Base-by-base conservation (phyloP, 2,888 invertebrate species). In the Drosophila birchii region DNA sequence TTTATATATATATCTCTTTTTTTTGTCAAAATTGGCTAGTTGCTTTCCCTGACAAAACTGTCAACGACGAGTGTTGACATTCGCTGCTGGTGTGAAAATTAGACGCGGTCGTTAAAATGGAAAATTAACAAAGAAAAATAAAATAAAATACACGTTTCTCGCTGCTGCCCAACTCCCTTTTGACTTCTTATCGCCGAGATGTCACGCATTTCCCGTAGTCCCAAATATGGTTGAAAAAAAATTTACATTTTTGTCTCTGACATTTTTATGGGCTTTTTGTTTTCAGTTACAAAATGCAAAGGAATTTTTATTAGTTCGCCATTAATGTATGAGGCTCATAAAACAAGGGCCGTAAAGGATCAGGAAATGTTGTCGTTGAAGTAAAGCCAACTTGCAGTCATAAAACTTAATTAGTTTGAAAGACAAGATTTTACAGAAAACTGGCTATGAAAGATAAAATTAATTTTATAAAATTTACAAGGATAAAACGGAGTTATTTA, bases 351-450 rank as follows among this genome's bases (percentile, higher is more conserved):
- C 32, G 39, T 23, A 41, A 63, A 64, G 75, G 72, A 74, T 73
- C 75, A 66, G 75, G 63, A 71, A 60, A 71, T 14, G 51, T 14
- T 23, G 44, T n/a, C 38, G 49, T 36, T 51, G 6, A 34, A 47
- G 41, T 41, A 18, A 41, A 41, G 53, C 54, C 43, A 55, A 58
- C 53, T 58, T 49, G 61, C 29, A 59, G 49, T 63, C 79, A 56
- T 79, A 81, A 79, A 79, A 79, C 66, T 79, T 81, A 79, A 79
- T 79, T 79, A 74, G 74, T 63, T 58, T 69, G 58, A 61, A 76
- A 57, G 66, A 11, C 34, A 43, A 14, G 34, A 49, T 58, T 74
- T 54, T 58, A 49, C 54, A 73, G 75, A n/a, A n/a, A n/a, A n/a
- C n/a, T n/a, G n/a, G n/a, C n/a, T n/a, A n/a, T n/a, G n/a, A n/a